Base-by-base conservation (phyloP, 2,113 vertebrate species). In the Tragelaphus imberbis region DNA sequence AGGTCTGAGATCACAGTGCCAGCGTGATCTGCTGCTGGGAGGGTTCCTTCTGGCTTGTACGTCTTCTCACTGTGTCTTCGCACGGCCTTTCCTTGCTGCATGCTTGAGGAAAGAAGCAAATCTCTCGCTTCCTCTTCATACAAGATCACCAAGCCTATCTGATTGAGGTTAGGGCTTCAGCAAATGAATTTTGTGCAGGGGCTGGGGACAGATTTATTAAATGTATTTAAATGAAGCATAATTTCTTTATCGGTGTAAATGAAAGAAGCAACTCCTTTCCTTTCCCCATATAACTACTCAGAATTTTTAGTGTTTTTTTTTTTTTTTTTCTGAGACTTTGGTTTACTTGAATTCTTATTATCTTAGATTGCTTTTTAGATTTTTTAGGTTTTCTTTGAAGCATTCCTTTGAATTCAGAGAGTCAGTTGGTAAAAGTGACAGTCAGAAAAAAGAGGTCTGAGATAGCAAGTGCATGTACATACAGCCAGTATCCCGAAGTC, bases 211-310 rank as follows among this genome's bases (percentile, higher is more conserved):
- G 40, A 77, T 44, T 77, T 44, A 27, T 77, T 82, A 65, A 91
- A 68, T 87, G 23, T 55, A 59, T 85, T 90, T 36, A 79, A 58
- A 47, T 47, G 93, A 94, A 77, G 55, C 47, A 44, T 28, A 58
- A 79, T 71, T 95, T 96, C 61, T 90, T 91, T 65, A 88, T 91
- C 9, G 61, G 21, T 92, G 7, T 30, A n/a, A 96, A 82, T 93
- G 36, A 90, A 90, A 59, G 65, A 95, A 93, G 21, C 79, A 5
- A 30, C 9, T 44, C 12, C 68, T 88, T 90, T 89, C 58, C 71
- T 71, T 71, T 81, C 10, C 15, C 15, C 28, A 49, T 28, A 2
- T 71, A 63, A 79, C 40, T 55, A 17, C 33, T 7, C 21, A 75
- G 68, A 23, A 21, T 75, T 87, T 75, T 61, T 55, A 84, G 65